Percentiles rank a stretch among this genome's conserved stretches.
phyloP scores from a whole-genome alignment of 2,797 vertebrate genomes.

The Morelia viridis region DNA sequence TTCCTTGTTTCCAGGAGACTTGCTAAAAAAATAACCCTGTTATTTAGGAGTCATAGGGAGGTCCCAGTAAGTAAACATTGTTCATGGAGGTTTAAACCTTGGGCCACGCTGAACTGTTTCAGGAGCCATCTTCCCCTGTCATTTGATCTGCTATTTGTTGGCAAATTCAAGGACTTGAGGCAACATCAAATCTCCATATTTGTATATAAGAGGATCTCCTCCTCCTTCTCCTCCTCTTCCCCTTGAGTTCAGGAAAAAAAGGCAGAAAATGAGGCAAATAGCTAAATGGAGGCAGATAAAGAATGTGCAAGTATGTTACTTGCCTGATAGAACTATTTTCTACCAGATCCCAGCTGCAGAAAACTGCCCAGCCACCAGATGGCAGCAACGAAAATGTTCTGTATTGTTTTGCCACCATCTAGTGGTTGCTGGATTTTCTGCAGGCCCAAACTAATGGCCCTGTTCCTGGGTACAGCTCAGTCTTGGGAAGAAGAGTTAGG shows the following conservation, averaged over 20 bases:
- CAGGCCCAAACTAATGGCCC: too few relatives aligned
- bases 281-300: neutral
- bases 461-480: too few relatives aligned
- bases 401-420: too few relatives aligned
- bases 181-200: neutral
- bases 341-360: too few relatives aligned
- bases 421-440: too few relatives aligned
- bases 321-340: neutral
- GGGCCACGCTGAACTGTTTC: neutral
- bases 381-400: too few relatives aligned
- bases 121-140: neutral
- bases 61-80: conserved; percentile 1
- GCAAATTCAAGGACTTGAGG: too few relatives aligned
- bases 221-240: neutral
- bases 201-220: neutral
- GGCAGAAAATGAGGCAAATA: neutral
- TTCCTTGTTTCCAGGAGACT: neutral
- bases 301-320: neutral
- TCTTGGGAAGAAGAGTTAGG: too few relatives aligned
- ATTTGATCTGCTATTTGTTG: neutral
- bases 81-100: neutral
- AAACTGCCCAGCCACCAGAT: too few relatives aligned
- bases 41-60: conserved; percentile 17
- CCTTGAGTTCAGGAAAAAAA: too few relatives aligned
- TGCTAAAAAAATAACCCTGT: neutral